Base-by-base conservation (phyloP, 2,113 vertebrate species). In the Corythoichthys intestinalis region DNA sequence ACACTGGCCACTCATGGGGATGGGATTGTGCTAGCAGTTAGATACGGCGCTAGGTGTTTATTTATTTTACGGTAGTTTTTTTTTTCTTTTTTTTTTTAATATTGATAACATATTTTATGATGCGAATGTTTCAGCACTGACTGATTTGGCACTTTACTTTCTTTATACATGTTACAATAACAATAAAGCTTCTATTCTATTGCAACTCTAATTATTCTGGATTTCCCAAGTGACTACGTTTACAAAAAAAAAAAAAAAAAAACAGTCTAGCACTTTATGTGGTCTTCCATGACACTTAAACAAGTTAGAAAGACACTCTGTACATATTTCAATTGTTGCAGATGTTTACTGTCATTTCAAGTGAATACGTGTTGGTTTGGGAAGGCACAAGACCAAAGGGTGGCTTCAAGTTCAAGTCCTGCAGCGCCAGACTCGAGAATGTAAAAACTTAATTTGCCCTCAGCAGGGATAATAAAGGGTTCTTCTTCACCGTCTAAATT, bases 351-450 rank as follows among this genome's bases (percentile, higher is more conserved):
- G 59, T 60, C 58, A 60, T 60, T 60, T 37, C 10, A 60, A 61
- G 9, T 3, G 3, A 44, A n/a, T 15, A 20, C 58, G 34, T 10
- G 58, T n/a, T 20, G 61, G 61, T 11, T 63, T 7, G 60, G 5
- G 39, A 62, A 28, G 11, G 34, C 56, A 35, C 28, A 28, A 57
- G 56, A 57, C 41, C 39, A 28, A 41, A 20, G 60, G 39, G 41
- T 44, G 61, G n/a, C 61, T 47, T 63, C 38, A 46, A 63, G 41
- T 63, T 63, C 61, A 57, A 57, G 56, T 57, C 56, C 12, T 35
- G 54, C 54, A 13, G 28, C 28, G 54, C 54, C 44, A 46, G 60
- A 63, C 41, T 46, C 28, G 41, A n/a, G 35, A 63, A 46, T 44
- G 38, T 63, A 34, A 34, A 34, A 63, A 47, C n/a, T 46, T 41